Percentiles rank a stretch among this genome's conserved stretches.
phyloP scores from a whole-genome alignment of 2,797 vertebrate species.

The Alcedo atthis region DNA sequence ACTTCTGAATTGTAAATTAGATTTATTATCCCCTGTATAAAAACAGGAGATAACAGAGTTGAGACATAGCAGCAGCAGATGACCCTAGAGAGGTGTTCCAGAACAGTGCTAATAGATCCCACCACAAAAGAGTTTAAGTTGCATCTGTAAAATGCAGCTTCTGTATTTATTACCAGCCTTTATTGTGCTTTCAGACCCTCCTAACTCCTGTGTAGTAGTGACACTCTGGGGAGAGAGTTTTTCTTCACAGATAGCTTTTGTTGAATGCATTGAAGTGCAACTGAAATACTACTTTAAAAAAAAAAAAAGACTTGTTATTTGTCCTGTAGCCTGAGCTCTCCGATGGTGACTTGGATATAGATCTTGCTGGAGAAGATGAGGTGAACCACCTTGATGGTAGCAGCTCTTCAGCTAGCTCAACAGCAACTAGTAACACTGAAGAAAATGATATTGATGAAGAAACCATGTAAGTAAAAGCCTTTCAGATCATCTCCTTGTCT shows the following conservation, averaged over 20 bases:
- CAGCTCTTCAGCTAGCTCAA: conserved; percentile 98
- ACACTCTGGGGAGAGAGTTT: not conserved
- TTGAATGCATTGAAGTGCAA: not conserved
- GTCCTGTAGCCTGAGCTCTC: conserved; percentile 87
- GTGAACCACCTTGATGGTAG: conserved; percentile 94
- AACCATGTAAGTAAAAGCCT: conserved; percentile 88
- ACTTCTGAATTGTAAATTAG: not conserved
- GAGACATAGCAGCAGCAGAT: not conserved
- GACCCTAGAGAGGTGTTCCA: not conserved
- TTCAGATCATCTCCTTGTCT: not conserved
- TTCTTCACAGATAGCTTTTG: not conserved
- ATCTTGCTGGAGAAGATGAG: conserved; percentile 93
- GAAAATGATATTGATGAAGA: conserved; percentile 99
- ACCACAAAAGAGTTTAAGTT: not conserved
- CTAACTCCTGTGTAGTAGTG: not conserved
- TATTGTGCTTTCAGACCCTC: not conserved
- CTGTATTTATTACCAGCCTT: not conserved
- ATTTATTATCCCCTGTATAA: not conserved
- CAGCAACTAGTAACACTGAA: conserved; percentile 97
- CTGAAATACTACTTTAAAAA: not conserved
- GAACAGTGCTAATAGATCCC: not conserved
- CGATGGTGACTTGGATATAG: conserved; percentile 94
- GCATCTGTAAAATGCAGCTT: not conserved
- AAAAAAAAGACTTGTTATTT: not conserved
- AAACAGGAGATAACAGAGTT: not conserved